These are phyloP conservation scores for Rhombomys opimus DNA, from an alignment of 2,113 vertebrate species.

Conservation along the genomic window DNA sequence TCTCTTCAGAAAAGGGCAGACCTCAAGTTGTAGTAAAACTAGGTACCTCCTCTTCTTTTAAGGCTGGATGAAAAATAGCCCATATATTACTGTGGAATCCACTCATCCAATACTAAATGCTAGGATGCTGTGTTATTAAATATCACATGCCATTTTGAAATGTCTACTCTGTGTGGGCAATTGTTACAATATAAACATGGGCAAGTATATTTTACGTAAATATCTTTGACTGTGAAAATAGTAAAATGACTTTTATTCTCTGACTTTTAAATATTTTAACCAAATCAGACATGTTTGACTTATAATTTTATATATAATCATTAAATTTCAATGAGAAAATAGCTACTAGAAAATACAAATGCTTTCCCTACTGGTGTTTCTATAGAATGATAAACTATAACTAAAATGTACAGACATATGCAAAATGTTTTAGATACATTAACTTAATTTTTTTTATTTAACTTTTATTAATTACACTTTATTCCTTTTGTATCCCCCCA, in stretches of 20 bases:
- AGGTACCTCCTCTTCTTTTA: neutral
- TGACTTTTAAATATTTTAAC: neutral
- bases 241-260: neutral
- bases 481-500: too few species aligned
- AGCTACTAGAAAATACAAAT: neutral
- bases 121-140: neutral
- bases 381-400: neutral
- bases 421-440: neutral
- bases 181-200: neutral
- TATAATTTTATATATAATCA: neutral
- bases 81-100: neutral
- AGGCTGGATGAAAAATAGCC: neutral
- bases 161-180: neutral
- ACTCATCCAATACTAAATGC: neutral
- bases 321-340: neutral
- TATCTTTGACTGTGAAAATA: neutral
- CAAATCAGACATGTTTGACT: neutral
- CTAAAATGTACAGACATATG: neutral
- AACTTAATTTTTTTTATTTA: neutral
- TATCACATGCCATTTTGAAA: neutral
- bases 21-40: neutral
- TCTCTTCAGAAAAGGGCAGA: neutral
- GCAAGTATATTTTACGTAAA: neutral
- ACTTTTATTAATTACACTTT: too few species aligned
- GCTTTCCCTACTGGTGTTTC: accelerated